A percentile compares a stretch with the other conserved stretches of the same genome.
phyloP scores from a whole-genome alignment of 2,888 invertebrate genomes.

The Hypena proboscidalis region DNA sequence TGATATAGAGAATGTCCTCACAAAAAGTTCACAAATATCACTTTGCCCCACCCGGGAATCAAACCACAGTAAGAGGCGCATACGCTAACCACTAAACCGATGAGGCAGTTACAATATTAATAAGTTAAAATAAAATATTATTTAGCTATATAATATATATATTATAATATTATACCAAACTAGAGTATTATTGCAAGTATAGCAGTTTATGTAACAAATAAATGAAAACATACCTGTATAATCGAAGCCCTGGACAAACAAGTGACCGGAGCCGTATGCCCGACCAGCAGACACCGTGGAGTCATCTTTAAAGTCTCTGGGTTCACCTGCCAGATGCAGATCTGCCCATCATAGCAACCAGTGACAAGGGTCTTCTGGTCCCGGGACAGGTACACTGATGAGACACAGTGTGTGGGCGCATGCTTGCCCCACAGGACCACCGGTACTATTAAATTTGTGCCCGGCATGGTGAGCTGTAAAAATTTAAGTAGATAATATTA shows the following conservation, averaged over 20 bases:
- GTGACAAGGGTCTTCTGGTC: constrained; percentile 97
- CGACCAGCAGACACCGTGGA: constrained; percentile 95
- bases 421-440: constrained; percentile 98
- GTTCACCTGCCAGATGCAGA: constrained; percentile 95
- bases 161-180: no score
- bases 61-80: no score
- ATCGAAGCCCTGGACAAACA: constrained; percentile 95
- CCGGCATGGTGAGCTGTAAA: constrained; percentile 85
- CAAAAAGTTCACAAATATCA: no score
- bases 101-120: no score
- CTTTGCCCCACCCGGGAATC: no score
- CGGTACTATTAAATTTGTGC: constrained; percentile 97
- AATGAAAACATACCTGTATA: constrained; percentile 68
- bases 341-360: constrained; percentile 99
- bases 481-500: constrained; percentile 14
- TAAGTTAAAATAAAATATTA: no score
- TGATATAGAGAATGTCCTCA: no score
- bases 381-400: constrained; percentile 95
- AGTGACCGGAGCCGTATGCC: constrained; percentile 97
- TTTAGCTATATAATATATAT: no score
- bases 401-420: constrained; percentile 98
- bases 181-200: no score
- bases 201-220: no score
- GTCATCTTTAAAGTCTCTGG: constrained; percentile 94
- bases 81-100: no score